Evolutionary conservation across 2,888 invertebrate genomes (phyloP).

Genomic region (Drosophila nigritarsus): DNA sequence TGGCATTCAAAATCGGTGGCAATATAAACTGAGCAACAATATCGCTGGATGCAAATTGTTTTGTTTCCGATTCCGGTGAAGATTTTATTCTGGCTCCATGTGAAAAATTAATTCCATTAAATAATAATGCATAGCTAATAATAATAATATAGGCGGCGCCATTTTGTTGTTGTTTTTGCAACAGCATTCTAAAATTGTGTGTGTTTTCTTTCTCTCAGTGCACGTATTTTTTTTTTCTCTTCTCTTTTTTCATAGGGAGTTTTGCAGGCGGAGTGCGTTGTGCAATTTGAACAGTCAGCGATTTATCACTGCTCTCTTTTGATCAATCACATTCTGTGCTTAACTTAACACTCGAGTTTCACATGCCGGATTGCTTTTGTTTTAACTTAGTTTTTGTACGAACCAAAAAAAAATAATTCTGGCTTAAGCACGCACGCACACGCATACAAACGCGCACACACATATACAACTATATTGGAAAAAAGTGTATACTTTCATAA

Average conservation of each 20-base stretch:
- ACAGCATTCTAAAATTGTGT: slow-evolving; percentile 28
- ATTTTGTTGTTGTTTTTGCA: slow-evolving; percentile 5
- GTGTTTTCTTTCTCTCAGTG: neutral
- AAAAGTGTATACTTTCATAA: slow-evolving; percentile 52
- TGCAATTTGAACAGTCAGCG: slow-evolving; percentile 18
- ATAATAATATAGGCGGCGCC: slow-evolving; percentile 3
- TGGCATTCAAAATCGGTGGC: slow-evolving; percentile 54
- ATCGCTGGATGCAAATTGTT: slow-evolving; percentile 64
- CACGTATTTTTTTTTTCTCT: slow-evolving; percentile 1
- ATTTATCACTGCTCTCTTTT: slow-evolving; percentile 10
- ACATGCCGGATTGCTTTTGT: neutral
- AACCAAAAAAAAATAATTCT: neutral
- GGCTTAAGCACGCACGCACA: slow-evolving; percentile 14
- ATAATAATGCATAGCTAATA: neutral
- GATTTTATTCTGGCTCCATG: slow-evolving; percentile 3
- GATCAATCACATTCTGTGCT: slow-evolving; percentile 26
- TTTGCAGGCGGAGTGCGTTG: slow-evolving; percentile 2
- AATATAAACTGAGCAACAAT: slow-evolving; percentile 83
- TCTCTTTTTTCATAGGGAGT: slow-evolving; percentile 26
- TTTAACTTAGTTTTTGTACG: neutral
- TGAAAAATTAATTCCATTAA: slow-evolving; percentile 1
- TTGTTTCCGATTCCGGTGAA: slow-evolving; percentile 6
- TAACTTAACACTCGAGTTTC: slow-evolving; percentile 2
- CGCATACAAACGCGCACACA: slow-evolving; percentile 12
- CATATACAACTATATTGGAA: slow-evolving; percentile 22